Evolutionary conservation across 2,888 invertebrate genomes (phyloP).

Genomic region (Micoletzkya japonica): DNA sequence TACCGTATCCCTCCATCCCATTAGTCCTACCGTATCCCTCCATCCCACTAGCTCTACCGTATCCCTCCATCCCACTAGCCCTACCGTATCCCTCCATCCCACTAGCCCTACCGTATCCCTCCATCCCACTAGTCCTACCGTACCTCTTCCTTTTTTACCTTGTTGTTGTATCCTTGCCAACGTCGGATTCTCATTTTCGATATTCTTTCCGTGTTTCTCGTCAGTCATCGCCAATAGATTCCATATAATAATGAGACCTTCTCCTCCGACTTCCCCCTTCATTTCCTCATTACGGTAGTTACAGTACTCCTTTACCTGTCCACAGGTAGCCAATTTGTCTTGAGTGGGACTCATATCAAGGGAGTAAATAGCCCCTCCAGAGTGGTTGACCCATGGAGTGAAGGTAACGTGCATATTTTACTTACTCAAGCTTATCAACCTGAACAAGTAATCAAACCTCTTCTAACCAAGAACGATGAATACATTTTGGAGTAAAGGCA

Average conservation of each 20-base stretch:
- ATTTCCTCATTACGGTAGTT: neutral
- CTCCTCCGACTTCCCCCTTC: slow-evolving; percentile 31
- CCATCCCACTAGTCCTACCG: neutral
- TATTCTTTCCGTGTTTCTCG: slow-evolving; percentile 27
- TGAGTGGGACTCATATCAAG: slow-evolving; percentile 53
- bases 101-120: neutral
- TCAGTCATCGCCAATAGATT: slow-evolving; percentile 39
- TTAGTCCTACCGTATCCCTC: neutral
- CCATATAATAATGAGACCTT: slow-evolving; percentile 52
- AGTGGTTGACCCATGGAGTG: slow-evolving; percentile 24
- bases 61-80: neutral
- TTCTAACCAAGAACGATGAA: no score
- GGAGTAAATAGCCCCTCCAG: slow-evolving; percentile 53
- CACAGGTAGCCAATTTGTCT: slow-evolving; percentile 53
- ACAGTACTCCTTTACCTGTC: slow-evolving; percentile 35
- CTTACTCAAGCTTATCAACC: no score
- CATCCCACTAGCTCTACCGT: neutral
- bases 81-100: neutral
- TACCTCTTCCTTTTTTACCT: slow-evolving; percentile 3
- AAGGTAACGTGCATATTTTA: neutral
- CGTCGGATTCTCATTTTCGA: slow-evolving; percentile 33
- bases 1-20: neutral
- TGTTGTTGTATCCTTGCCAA: slow-evolving; percentile 30
- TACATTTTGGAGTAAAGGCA: no score
- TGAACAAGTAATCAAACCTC: no score